Conservation (phyloP, 2,113 vertebrate species). For the Siniperca chuatsi region DNA sequence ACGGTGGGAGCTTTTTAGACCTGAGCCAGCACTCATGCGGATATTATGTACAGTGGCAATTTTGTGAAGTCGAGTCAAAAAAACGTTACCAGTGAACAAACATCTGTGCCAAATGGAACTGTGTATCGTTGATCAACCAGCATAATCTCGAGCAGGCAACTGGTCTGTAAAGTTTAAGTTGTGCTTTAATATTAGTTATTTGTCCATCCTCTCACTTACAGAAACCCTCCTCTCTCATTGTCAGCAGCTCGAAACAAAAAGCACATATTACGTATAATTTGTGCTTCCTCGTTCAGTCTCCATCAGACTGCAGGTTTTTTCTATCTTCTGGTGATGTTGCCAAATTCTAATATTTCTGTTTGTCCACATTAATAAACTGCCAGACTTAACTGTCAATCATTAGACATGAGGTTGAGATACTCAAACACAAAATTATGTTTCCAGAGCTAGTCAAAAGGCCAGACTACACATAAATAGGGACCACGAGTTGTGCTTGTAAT, state of each 20-base stretch:
- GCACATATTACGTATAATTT: conserved; percentile 1
- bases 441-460: conserved; percentile 24
- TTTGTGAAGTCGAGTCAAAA: conserved; percentile 56
- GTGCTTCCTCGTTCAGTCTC: conserved; percentile 26
- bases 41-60: conserved; percentile 70
- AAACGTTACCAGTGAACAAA: conserved; percentile 65
- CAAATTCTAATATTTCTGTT: conserved; percentile 56
- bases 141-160: conserved; percentile 70
- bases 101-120: conserved; percentile 77
- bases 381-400: not conserved
- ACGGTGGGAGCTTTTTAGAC: conserved; percentile 8
- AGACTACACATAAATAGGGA: conserved; percentile 57
- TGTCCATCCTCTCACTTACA: conserved; percentile 19
- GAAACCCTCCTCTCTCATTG: conserved; percentile 18
- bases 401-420: not conserved
- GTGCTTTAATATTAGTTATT: conserved; percentile 33
- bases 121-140: conserved; percentile 65
- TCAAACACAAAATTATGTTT: conserved; percentile 22
- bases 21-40: conserved; percentile 58
- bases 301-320: conserved; percentile 9
- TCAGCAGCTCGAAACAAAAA: conserved; percentile 29
- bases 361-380: conserved; percentile 41
- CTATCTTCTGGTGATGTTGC: conserved; percentile 56
- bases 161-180: conserved; percentile 80
- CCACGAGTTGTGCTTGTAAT: conserved; percentile 59